Base-by-base conservation (phyloP, 2,888 invertebrate species). In the Andrena flavipes region DNA sequence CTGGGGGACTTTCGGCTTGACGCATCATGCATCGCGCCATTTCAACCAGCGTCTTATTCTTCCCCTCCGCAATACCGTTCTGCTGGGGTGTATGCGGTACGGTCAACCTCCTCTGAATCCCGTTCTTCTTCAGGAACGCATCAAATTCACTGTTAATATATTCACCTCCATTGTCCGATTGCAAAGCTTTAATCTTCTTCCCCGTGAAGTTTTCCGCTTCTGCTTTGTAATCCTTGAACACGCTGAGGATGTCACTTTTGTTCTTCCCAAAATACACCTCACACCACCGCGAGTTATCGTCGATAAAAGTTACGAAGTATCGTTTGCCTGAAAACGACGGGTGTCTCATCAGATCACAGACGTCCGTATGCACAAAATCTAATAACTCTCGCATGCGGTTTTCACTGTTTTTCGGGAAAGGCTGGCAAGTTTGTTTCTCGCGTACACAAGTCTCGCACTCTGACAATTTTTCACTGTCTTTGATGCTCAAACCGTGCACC, bases 211-310 rank as follows among this genome's bases (percentile, higher is more conserved):
- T 56, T 56, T 49, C 49, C 16, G n/a, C 49, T n/a, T n/a, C n/a
- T 6, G 49, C n/a, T n/a, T n/a, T 49, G 49, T 49, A 49, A n/a
- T 49, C n/a, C n/a, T 49, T 49, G n/a, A 49, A 49, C 2, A n/a
- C n/a, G 4, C n/a, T 49, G n/a, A 49, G n/a, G 49, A 49, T n/a
- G n/a, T 49, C 49, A 49, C 49, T 49, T 49, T 49, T 49, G n/a
- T 3, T 49, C 49, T 49, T 49, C n/a, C n/a, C n/a, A n/a, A 49
- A 49, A 6, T 3, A 2, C n/a, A 49, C n/a, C 49, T 49, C 49
- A n/a, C 49, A 49, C 49, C 49, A 49, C n/a, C n/a, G 49, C 49
- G 49, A 49, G 16, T 49, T 49, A 49, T 49, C n/a, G 49, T 49
- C 6, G 6, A 49, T n/a, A 4, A 49, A 49, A 49, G 49, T n/a